phyloP scores from a whole-genome alignment of 2,888 invertebrate species.

The Ellobium chinense region DNA sequence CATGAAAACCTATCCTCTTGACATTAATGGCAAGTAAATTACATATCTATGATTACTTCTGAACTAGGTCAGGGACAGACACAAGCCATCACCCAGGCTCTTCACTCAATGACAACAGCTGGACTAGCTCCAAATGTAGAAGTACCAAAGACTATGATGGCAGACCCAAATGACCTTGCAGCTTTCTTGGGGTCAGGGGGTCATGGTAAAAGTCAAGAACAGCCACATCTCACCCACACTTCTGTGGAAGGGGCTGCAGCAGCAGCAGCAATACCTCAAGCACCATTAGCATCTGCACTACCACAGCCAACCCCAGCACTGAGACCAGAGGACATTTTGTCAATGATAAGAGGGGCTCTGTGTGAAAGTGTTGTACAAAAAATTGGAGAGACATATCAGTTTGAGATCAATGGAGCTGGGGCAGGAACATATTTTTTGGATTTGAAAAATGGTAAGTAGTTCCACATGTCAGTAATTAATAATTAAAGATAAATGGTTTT shows the following conservation, averaged over 20 bases:
- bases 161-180: constrained; percentile 19
- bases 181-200: constrained; percentile 5
- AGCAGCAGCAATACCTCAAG: neutral
- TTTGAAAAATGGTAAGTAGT: constrained; percentile 74
- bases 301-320: constrained; percentile 15
- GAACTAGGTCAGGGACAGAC: constrained; percentile 20
- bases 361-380: constrained; percentile 67
- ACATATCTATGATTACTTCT: no score
- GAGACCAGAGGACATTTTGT: constrained; percentile 57
- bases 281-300: neutral
- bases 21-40: no score
- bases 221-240: neutral
- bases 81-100: constrained; percentile 17
- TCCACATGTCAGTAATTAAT: no score
- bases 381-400: constrained; percentile 71
- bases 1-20: no score
- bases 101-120: constrained; percentile 14
- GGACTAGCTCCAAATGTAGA: neutral
- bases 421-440: constrained; percentile 74
- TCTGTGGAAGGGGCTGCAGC: neutral
- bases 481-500: no score
- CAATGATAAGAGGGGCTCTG: constrained; percentile 58
- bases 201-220: neutral
- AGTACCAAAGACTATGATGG: neutral
- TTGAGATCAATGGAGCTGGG: constrained; percentile 66